Base-by-base conservation (phyloP, 2,797 vertebrate genomes). In the Phoeniculus purpureus region DNA sequence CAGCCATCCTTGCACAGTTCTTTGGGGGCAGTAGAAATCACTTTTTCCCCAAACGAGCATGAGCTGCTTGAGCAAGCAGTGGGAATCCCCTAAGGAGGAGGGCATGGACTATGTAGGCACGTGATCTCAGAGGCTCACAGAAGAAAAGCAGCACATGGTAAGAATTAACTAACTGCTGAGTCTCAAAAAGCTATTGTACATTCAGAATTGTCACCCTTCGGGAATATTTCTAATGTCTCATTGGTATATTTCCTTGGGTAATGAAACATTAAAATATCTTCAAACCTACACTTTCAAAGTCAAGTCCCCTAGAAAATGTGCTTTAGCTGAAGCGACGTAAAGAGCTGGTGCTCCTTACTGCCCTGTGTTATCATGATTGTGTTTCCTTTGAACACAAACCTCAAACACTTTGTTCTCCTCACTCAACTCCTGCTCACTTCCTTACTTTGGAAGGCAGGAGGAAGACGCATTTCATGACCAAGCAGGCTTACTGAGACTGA, bases 101-200 rank as follows among this genome's bases (percentile, higher is more conserved):
- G 29, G 51, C 86, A 91, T 51, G 61, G 85, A 92, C 79, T 81
- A 85, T 29, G 21, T 26, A 59, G 29, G 51, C 86, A 93, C 0
- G 1, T 45, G 74, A 84, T 70, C 47, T 81, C 64, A 22, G 48
- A 81, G 67, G 10, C 50, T 61, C 65, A 71, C 22, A 80, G 43
- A 74, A 92, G 45, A 89, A 61, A 92, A 74, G 51, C 54, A 92
- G 47, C 85, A 91, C 83, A 82, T 94, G 85, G 64, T 90, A 92
- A 77, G 78, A 95, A 94, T 88, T 93, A 92, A 81, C 62, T 56
- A 87, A 91, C 29, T 74, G 87, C 56, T 93, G 80, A 84, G 71
- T 86, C 81, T 86, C 72, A 80, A 58, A 71, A 85, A 92, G 10
- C 79, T 79, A 79, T 70, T 80, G 71, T 81, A 70, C 61, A 74